Percentiles rank a stretch among this genome's conserved stretches.
phyloP scores from a whole-genome alignment of 2,888 invertebrate species.

The Drepana falcataria region DNA sequence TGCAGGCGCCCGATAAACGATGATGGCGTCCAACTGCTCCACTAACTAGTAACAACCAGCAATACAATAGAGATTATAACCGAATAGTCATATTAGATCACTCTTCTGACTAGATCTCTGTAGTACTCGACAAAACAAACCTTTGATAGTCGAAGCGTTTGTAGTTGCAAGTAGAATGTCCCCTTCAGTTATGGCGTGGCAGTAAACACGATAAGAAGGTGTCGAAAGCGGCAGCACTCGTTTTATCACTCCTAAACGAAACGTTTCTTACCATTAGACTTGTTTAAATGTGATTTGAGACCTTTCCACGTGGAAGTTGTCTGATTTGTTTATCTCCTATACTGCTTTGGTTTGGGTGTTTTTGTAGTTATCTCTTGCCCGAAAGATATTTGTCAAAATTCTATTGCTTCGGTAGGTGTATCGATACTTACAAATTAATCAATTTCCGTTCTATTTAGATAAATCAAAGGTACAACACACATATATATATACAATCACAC shows the following conservation, averaged over 20 bases:
- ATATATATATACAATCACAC: no score
- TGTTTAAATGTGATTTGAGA: constrained; percentile 8
- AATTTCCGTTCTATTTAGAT: no score
- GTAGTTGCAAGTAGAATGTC: constrained; percentile 32
- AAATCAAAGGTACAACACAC: no score
- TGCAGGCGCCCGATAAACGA: constrained; percentile 74
- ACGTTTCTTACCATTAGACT: constrained; percentile 8
- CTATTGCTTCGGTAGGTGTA: background rate
- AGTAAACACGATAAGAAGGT: constrained; percentile 55
- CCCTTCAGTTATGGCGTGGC: constrained; percentile 54
- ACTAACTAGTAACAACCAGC: constrained; percentile 25
- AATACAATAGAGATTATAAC: constrained; percentile 21
- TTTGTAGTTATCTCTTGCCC: background rate
- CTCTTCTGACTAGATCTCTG: constrained; percentile 17
- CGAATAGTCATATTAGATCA: constrained; percentile 26
- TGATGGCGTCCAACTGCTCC: constrained; percentile 49
- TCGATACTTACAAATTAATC: no score
- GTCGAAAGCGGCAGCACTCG: constrained; percentile 43
- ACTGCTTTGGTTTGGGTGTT: background rate
- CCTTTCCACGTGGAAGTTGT: constrained; percentile 3
- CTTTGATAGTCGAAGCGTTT: constrained; percentile 25
- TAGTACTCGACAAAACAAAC: constrained; percentile 22
- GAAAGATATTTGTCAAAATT: background rate
- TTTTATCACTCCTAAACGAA: constrained; percentile 29
- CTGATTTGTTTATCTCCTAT: background rate